Evolutionary conservation across 2,797 vertebrate genomes (phyloP), one percentile per base, ranked within the genome.

Genomic region (Macroramphosus scolopax): DNA sequence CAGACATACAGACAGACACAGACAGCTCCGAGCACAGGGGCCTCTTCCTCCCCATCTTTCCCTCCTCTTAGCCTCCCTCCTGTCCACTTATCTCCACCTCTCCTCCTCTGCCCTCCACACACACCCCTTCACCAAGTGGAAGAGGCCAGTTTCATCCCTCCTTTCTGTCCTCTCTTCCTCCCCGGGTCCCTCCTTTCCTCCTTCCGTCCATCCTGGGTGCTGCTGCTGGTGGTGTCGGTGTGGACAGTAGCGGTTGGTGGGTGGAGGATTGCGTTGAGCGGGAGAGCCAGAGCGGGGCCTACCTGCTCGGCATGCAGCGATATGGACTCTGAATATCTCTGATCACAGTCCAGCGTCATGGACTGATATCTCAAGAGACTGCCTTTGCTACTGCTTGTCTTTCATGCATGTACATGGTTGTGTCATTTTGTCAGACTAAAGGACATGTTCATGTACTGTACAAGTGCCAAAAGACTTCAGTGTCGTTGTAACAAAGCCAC

Each of bases 1-100:
- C 90, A 91, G 87, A 91, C 88, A 90, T 87, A 87, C 88, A 84
- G 84, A 90, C 92, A 91, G 91, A 92, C 79, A 89, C 86, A 87
- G 87, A 92, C 91, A 89, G 90, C 92, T 90, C 84, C 85, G 89
- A 92, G 90, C 88, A 88, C 87, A 89, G 87, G 87, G 81, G 82
- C 82, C 82, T 85, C 81, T 42, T 61, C 84, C 77, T 84, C 68
- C 52, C 63, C 72, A 69, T 57, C 84, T 63, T 55, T 62, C 16
- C 67, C 58, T 52, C 68, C 54, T 69, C 54, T 85, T 79, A 78
- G 59, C 75, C 75, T 83, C 70, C 73, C 61, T 80, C 68, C 81
- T 87, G 75, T 76, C 82, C 68, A 66, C 70, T 59, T 76, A 42
- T 62, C 69, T 70, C 64, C 72, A 58, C 59, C 48, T 75, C 72